Evolutionary conservation across 2,797 vertebrate genomes (phyloP).

Genomic region (Takifugu rubripes): DNA sequence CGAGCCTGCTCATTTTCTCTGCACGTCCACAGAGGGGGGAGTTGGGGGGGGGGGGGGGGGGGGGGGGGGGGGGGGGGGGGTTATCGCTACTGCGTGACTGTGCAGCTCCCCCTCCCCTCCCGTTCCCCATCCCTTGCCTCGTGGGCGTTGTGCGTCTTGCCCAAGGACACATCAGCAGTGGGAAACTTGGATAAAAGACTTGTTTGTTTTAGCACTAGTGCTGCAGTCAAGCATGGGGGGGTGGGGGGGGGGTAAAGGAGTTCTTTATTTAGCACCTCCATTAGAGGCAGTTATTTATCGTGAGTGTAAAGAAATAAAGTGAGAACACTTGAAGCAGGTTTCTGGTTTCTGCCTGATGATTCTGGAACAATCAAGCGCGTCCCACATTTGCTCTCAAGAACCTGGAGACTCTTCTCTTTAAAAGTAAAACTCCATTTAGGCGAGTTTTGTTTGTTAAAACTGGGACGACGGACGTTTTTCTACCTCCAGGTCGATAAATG

Average conservation of each 20-base stretch:
- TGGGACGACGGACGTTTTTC: background rate
- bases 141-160: constrained; percentile 17
- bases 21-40: background rate
- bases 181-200: background rate
- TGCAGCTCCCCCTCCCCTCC: background rate
- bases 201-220: constrained; percentile 4
- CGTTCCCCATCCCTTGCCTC: constrained; percentile 3
- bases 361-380: too few species aligned
- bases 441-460: background rate
- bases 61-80: constrained; percentile 20
- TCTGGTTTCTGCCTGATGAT: background rate
- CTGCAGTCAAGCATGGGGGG: background rate
- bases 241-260: too few species aligned
- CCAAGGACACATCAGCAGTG: constrained; percentile 21
- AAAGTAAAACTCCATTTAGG: background rate
- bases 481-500: constrained; percentile 9
- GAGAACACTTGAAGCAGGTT: background rate
- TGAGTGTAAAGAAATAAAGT: background rate
- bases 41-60: constrained; percentile 9
- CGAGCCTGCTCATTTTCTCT: constrained; percentile 11
- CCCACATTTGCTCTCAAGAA: too few species aligned
- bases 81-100: constrained; percentile 40
- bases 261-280: background rate
- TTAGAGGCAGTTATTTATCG: background rate
- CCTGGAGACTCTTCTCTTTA: too few species aligned